These are phyloP conservation scores for Pagrus major DNA, from an alignment of 2,113 vertebrate genomes.

Conservation along the genomic window DNA sequence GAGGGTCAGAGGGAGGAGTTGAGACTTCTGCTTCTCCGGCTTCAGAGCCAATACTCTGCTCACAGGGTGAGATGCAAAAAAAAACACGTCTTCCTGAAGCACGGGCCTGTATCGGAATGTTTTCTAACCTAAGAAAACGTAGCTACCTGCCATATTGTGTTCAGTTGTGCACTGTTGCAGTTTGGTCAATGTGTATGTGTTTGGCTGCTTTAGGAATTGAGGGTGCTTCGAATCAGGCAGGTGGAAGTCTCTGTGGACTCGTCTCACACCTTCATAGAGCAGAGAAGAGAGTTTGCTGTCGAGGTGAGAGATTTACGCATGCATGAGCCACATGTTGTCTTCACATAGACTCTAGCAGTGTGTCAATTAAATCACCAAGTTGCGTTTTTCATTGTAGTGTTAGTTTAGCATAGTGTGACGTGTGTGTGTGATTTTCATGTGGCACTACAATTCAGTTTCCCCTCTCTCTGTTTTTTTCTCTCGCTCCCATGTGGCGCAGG, in stretches of 20 bases:
- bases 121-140: neutral
- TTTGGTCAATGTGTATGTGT: neutral
- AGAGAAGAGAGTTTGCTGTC: constrained; percentile 53
- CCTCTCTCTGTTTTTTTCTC: neutral
- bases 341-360: neutral
- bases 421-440: neutral
- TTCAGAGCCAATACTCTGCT: constrained; percentile 89
- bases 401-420: neutral
- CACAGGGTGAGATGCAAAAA: constrained; percentile 77
- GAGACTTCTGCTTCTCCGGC: constrained; percentile 86
- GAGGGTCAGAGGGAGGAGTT: constrained; percentile 89
- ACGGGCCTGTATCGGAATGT: neutral
- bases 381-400: neutral
- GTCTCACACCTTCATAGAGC: constrained; percentile 80
- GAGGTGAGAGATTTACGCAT: constrained; percentile 50
- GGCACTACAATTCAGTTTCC: neutral
- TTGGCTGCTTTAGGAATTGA: constrained; percentile 79
- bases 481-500: constrained; percentile 39
- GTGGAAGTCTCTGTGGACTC: constrained; percentile 70
- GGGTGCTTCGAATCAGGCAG: constrained; percentile 72
- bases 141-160: neutral
- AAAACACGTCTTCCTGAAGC: neutral
- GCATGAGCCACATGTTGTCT: neutral
- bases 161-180: neutral
- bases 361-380: neutral